Percentiles rank a stretch among this genome's conserved stretches.
These are phyloP conservation scores for Lepidothrix coronata DNA, from an alignment of 2,113 vertebrate species.

Conservation along the genomic window DNA sequence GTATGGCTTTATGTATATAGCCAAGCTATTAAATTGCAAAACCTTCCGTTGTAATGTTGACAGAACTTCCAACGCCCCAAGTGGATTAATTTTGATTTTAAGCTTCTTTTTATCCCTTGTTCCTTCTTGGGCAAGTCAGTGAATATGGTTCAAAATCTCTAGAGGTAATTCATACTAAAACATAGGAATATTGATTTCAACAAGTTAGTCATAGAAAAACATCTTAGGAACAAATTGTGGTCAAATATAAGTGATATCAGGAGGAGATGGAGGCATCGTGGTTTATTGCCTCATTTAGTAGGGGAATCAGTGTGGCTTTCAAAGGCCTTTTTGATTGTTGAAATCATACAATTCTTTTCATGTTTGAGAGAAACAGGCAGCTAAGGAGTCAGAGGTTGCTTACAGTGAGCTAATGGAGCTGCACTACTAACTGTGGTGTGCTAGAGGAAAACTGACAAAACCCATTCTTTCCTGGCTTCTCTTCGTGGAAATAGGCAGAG, in stretches of 20 bases:
- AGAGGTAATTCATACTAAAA: not conserved
- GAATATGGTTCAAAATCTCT: not conserved
- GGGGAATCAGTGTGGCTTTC: not conserved
- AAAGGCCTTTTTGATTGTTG: not conserved
- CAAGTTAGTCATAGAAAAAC: not conserved
- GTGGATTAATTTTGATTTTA: not conserved
- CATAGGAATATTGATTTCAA: not conserved
- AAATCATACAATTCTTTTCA: not conserved
- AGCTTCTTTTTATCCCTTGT: not conserved
- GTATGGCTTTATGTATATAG: not conserved
- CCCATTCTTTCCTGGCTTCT: not conserved
- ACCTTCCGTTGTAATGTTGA: not conserved
- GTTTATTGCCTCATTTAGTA: not conserved
- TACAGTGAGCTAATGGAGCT: not conserved
- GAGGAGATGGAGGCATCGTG: not conserved
- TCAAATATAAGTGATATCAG: not conserved
- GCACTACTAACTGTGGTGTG: not conserved
- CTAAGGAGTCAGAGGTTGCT: not conserved
- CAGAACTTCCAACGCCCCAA: not conserved
- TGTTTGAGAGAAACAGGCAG: not conserved
- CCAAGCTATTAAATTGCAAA: not conserved
- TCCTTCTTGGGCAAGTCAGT: not conserved
- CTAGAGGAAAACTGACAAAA: not conserved
- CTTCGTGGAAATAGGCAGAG: not conserved
- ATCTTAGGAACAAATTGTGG: not conserved